Base-by-base conservation (phyloP, 2,797 vertebrate species). In the Epinephelus malabaricus region DNA sequence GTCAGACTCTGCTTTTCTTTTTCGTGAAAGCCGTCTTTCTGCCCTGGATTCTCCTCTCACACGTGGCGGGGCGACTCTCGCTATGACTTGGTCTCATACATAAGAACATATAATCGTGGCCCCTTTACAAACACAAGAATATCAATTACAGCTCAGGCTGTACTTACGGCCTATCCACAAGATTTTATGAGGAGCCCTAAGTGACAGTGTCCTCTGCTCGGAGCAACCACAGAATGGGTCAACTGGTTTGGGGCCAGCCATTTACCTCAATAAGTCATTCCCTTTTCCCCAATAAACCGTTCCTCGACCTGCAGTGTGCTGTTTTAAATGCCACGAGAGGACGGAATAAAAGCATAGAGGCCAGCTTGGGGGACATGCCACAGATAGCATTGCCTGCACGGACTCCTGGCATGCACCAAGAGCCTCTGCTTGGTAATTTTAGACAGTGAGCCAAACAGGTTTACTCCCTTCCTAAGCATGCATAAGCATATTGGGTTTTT, bases 71-170 rank as follows among this genome's bases (percentile, higher is more conserved):
- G 63, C 2, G 23, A 80, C 62, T 77, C 81, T 74, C 14, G 30
- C 76, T 61, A 49, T 17, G 12, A 53, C 51, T 73, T 19, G 11
- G 55, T 65, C 70, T 71, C 46, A 51, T 55, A 83, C 51, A 80
- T 78, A 62, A 77, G 45, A 76, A 74, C 76, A 69, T 85, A 83
- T 82, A 78, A 90, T 86, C 64, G 79, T 63, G 54, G 90, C 81
- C 83, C 71, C 84, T 88, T 87, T 81, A 76, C 83, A 93, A 89
- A 93, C 87, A 88, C 83, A 86, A 79, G 69, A 79, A 83, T 94
- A 95, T 94, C 88, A 91, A 83, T 94, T 94, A 92, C 91, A 87
- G 73, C 84, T 84, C 79, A 76, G 76, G 65, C 90, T 89, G 85
- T 65, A 88, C 90, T 91, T 89, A 86, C n/a, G 74, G 76, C 73